phyloP scores from a whole-genome alignment of 2,888 invertebrate species.

The Aphelenchoides bicaudatus region DNA sequence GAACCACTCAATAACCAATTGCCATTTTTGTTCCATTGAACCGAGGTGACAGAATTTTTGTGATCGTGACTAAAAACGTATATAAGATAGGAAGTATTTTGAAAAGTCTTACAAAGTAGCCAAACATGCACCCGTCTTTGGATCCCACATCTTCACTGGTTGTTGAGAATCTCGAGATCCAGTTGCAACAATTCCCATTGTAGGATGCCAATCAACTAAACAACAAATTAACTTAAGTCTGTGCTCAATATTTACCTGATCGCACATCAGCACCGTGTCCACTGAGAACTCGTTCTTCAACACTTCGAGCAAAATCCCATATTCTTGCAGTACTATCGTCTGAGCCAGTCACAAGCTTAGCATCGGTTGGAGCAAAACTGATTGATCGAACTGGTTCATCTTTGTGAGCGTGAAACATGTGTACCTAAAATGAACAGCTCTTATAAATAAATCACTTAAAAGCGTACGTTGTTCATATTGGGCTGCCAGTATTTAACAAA shows the following conservation, averaged over 20 bases:
- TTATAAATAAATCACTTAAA: too few species aligned
- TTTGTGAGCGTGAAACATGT: constrained; percentile 99
- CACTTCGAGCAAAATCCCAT: constrained; percentile 90
- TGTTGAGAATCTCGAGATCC: constrained; percentile 99
- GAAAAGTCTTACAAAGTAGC: constrained; percentile 76
- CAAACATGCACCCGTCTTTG: constrained; percentile 86
- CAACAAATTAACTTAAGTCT: too few species aligned
- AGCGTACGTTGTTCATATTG: constrained; percentile 99
- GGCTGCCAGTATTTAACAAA: constrained; percentile 99
- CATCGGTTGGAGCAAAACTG: constrained; percentile 98
- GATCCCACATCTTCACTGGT: constrained; percentile 98
- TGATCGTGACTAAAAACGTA: constrained; percentile 77
- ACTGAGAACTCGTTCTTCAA: constrained; percentile 81
- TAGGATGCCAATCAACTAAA: constrained; percentile 99
- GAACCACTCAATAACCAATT: constrained; percentile 99
- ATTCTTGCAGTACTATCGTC: constrained; percentile 97
- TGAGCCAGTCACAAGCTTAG: constrained; percentile 96
- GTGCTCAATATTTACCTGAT: too few species aligned
- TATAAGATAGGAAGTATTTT: neutral
- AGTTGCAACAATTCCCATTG: constrained; percentile 87
- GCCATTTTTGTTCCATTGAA: constrained; percentile 98
- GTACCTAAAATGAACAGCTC: too few species aligned
- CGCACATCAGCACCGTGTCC: constrained; percentile 62
- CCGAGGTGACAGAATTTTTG: constrained; percentile 97
- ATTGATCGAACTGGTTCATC: constrained; percentile 92